phyloP scores from a whole-genome alignment of 2,113 vertebrate species.

The Tinamus guttatus region DNA sequence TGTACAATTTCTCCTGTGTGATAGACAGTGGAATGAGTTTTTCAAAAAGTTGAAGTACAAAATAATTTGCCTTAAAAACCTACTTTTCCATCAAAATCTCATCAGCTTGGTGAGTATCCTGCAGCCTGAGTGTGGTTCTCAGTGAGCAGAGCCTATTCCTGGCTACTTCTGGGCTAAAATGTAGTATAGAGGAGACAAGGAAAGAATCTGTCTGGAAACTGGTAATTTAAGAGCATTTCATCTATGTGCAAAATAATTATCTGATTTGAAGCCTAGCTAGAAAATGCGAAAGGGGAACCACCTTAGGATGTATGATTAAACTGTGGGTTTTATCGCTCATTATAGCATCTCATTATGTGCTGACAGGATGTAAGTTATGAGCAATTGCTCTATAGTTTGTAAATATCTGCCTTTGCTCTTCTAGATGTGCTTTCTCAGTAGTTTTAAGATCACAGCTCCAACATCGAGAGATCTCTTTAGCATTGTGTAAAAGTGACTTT shows the following conservation, averaged over 20 bases:
- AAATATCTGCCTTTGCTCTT: background rate
- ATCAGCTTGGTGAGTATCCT: background rate
- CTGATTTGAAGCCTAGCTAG: background rate
- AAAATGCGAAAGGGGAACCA: background rate
- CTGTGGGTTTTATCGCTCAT: background rate
- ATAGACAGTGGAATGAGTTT: background rate
- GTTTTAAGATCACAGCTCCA: background rate
- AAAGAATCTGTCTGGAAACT: background rate
- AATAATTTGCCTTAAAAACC: background rate
- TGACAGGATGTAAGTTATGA: background rate
- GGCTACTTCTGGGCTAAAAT: background rate
- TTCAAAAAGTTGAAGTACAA: background rate
- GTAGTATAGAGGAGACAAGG: background rate
- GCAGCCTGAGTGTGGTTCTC: background rate
- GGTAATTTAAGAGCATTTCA: background rate
- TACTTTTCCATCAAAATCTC: background rate
- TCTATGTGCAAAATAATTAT: background rate
- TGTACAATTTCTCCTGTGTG: background rate
- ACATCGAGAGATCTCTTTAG: background rate
- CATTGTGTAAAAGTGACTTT: background rate
- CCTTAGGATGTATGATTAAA: background rate
- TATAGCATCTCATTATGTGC: background rate
- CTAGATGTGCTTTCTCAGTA: background rate
- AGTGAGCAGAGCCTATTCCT: background rate
- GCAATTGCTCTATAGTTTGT: background rate